Conservation (phyloP, 2,797 vertebrate species). For the Valencia hispanica region DNA sequence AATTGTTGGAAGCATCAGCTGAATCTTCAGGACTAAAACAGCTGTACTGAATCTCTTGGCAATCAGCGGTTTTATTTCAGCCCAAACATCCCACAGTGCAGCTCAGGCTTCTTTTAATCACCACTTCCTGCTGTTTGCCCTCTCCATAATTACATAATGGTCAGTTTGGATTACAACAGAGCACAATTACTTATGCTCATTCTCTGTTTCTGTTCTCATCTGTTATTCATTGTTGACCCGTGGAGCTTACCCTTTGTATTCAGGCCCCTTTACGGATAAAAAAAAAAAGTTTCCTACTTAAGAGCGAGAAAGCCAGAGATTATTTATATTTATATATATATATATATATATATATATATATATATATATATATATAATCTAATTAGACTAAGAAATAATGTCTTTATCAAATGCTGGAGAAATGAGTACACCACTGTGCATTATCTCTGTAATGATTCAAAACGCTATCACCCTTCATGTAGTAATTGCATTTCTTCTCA, state of each 20-base stretch:
- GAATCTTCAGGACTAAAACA: not conserved
- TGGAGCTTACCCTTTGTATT: not conserved
- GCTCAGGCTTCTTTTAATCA: constrained; percentile 41
- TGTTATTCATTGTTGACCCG: constrained; percentile 19
- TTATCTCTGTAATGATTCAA: not conserved
- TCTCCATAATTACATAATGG: constrained; percentile 41
- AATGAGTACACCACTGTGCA: not conserved
- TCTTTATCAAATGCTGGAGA: constrained; percentile 2
- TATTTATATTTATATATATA: not conserved
- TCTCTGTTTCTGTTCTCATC: constrained; percentile 25
- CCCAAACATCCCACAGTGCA: constrained; percentile 6
- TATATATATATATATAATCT: not conserved
- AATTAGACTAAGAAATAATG: not conserved
- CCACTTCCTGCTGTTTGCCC: constrained; percentile 28
- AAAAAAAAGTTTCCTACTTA: constrained; percentile 7
- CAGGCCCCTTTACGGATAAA: not conserved
- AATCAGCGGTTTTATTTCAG: constrained; percentile 18
- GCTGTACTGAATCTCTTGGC: constrained; percentile 6
- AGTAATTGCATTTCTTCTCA: not conserved
- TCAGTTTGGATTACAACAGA: constrained; percentile 36
- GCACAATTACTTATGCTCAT: constrained; percentile 32
- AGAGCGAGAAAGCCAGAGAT: not conserved
- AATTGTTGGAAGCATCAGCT: not conserved
- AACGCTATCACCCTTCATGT: not conserved
- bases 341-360: not conserved